phyloP scores from a whole-genome alignment of 2,113 vertebrate genomes.

The Chamaetylas fuelleborni region DNA sequence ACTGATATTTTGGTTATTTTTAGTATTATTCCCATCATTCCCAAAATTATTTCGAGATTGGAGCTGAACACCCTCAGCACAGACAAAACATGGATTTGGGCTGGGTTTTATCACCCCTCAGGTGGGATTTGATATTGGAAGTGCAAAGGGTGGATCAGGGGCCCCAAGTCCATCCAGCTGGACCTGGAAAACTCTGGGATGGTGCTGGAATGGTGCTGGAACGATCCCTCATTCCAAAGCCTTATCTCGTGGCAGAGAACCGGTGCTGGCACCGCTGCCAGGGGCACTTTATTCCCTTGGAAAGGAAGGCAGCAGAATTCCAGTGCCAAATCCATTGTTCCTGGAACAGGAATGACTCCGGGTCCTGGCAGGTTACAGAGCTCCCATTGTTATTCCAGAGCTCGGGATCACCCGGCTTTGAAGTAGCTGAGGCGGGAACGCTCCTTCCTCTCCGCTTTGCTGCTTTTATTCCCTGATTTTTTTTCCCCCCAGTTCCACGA shows the following conservation, averaged over 20 bases:
- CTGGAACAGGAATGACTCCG: neutral
- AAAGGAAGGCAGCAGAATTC: neutral
- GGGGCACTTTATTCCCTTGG: constrained; percentile 5
- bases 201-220: neutral
- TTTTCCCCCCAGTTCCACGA: neutral
- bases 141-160: neutral
- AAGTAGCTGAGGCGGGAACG: neutral
- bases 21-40: neutral
- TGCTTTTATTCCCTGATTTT: neutral
- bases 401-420: constrained; percentile 42
- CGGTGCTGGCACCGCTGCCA: neutral
- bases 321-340: constrained; percentile 63
- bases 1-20: neutral
- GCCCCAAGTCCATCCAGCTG: neutral
- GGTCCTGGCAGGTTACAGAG: constrained; percentile 55
- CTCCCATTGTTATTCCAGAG: constrained; percentile 55
- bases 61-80: neutral
- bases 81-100: neutral
- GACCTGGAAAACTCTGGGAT: neutral
- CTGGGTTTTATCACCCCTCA: neutral
- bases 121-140: neutral
- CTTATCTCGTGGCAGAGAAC: neutral
- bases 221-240: neutral
- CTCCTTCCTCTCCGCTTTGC: neutral
- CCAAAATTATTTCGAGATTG: neutral